Base-by-base conservation (phyloP, 23 tunicate species). In the Botrylloides violaceus region DNA sequence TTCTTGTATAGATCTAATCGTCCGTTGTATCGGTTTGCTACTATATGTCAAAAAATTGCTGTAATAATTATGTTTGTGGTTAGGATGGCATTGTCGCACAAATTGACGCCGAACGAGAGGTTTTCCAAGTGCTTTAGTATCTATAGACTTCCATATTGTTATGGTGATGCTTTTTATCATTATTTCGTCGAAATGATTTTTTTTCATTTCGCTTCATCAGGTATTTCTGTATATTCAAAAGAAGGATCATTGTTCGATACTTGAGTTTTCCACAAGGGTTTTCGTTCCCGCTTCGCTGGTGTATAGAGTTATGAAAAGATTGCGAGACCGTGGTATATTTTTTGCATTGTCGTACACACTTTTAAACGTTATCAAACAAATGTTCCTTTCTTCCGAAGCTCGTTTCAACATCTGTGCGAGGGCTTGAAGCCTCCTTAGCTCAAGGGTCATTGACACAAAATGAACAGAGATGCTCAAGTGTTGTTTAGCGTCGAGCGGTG, bases 401-500 rank as follows among this genome's bases (percentile, higher is more conserved):
- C 49, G 49, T 68, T 68, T 37, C 25, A 37, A 35, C 43, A 32
- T 36, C 47, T 35, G 43, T 35, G 49, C 49, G 47, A 9, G 58
- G 38, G 24, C 29, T 43, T 68, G 58, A 68, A 68, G 74, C 59
- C 23, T 68, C 56, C 74, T 68, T 68, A 68, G 12, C 74, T 68
- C 57, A 25, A 68, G 74, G 24, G 74, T 25, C 74, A 68, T 68
- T 68, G 74, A 68, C 74, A 68, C 74, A 43, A 68, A 37, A 68
- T 24, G 74, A 36, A 43, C 74, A 43, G 25, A 39, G 74, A 68
- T 68, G 57, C 74, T 19, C 21, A 68, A 68, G 74, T 63, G 74
- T 43, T 68, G 74, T 36, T 68, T 68, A 37, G 58, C 74, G 58
- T 37, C 28, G 57, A 68, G 5, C 58, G 74, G 6, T 28, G 58